Evolutionary conservation across 2,888 invertebrate species (phyloP).

Genomic region (Cerastoderma edule): DNA sequence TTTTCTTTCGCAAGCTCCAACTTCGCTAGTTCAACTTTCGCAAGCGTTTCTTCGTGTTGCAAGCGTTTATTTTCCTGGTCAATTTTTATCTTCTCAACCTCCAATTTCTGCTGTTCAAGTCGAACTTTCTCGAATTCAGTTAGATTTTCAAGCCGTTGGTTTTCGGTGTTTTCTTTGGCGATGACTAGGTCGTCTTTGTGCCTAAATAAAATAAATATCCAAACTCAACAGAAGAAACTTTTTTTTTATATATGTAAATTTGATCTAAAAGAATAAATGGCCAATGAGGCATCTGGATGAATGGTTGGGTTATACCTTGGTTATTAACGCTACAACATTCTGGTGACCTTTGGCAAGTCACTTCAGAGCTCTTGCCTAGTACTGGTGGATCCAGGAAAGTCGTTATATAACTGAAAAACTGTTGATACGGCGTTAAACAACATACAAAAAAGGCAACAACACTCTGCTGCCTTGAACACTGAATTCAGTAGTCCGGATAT

Average conservation of each 20-base stretch:
- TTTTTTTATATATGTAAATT: background rate
- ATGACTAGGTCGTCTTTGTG: slow-evolving; percentile 9
- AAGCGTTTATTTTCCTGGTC: slow-evolving; percentile 6
- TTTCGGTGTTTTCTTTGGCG: slow-evolving; percentile 14
- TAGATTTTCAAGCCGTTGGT: slow-evolving; percentile 6
- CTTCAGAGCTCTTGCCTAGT: no score
- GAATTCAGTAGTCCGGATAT: no score
- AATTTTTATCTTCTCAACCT: slow-evolving; percentile 6
- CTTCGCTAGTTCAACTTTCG: slow-evolving; percentile 14
- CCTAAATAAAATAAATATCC: background rate
- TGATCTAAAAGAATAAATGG: background rate
- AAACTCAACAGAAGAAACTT: background rate
- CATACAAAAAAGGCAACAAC: no score
- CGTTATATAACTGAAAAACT: no score
- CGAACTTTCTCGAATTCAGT: slow-evolving; percentile 10
- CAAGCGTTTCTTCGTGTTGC: slow-evolving; percentile 14
- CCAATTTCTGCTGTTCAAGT: slow-evolving; percentile 11
- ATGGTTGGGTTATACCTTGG: background rate
- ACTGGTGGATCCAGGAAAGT: no score
- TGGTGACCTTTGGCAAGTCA: background rate
- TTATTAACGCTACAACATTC: background rate
- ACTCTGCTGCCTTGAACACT: no score
- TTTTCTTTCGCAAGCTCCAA: slow-evolving; percentile 5
- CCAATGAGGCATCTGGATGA: background rate
- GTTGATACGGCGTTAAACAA: no score